phyloP scores from a whole-genome alignment of 1,140 invertebrate species.

The Tenebrio molitor region DNA sequence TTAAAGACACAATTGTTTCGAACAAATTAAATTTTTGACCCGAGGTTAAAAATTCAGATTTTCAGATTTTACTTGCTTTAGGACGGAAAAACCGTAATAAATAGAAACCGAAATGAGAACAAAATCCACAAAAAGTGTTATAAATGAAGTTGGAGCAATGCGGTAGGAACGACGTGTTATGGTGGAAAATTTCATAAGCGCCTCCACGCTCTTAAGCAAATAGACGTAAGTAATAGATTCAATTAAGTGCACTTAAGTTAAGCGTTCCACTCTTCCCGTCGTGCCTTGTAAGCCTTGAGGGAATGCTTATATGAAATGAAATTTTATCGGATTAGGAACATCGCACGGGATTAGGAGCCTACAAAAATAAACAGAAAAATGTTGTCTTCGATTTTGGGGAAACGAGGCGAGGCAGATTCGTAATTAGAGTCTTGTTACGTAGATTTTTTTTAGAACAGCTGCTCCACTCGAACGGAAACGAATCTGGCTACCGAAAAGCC shows the following conservation, averaged over 20 bases:
- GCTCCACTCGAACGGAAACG: not conserved
- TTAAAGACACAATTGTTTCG: too few species aligned
- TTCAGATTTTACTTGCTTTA: too few species aligned
- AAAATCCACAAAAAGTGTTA: not conserved
- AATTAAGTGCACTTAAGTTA: slow-evolving; percentile 27
- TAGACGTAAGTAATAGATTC: slow-evolving; percentile 28
- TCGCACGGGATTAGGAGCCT: not conserved
- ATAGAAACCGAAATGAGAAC: too few species aligned
- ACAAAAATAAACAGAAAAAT: too few species aligned
- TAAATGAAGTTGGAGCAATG: not conserved
- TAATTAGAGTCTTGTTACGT: slow-evolving; percentile 19
- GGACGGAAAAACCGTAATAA: too few species aligned
- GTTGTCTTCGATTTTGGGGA: too few species aligned
- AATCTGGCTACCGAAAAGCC: not conserved
- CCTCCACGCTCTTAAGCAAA: slow-evolving; percentile 16
- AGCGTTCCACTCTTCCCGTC: slow-evolving; percentile 32
- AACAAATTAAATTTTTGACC: too few species aligned
- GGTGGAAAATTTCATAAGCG: not conserved
- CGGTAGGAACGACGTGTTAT: not conserved
- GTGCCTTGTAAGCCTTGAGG: not conserved
- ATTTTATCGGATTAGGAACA: slow-evolving; percentile 2
- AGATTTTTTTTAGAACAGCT: not conserved
- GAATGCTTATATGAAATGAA: slow-evolving; percentile 21
- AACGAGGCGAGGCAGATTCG: too few species aligned
- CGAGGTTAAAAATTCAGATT: too few species aligned